Conservation (phyloP, 2,888 invertebrate genomes). For the Scelioninae gen. 2 region DNA sequence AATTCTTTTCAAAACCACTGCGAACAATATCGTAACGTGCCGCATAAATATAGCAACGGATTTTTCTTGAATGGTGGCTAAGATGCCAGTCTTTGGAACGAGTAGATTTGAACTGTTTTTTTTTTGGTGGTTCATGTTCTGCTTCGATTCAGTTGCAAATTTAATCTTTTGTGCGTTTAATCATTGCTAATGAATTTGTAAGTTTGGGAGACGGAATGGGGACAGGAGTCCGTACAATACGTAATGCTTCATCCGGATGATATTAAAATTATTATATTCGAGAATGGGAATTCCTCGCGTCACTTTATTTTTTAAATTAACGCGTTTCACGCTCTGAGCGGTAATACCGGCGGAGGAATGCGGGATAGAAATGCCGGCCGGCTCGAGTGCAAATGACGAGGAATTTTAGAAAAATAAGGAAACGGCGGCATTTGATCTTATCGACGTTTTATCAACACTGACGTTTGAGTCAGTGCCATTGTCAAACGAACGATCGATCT, state of each 20-base stretch:
- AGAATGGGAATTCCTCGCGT: too few relatives aligned
- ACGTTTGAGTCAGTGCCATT: too few relatives aligned
- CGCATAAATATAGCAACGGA: constrained; percentile 48
- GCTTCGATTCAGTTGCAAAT: constrained; percentile 49
- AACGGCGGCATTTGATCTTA: too few relatives aligned
- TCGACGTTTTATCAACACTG: too few relatives aligned
- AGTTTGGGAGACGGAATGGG: background rate
- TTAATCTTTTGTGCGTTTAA: constrained; percentile 16
- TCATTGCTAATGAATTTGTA: constrained; percentile 31
- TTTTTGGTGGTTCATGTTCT: constrained; percentile 16
- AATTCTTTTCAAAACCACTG: constrained; percentile 52
- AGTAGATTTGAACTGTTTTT: constrained; percentile 22
- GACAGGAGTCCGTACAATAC: background rate
- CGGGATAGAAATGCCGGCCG: too few relatives aligned
- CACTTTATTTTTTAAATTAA: background rate
- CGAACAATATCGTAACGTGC: constrained; percentile 55
- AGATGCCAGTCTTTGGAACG: constrained; percentile 7
- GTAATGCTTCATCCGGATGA: background rate
- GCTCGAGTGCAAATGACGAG: too few relatives aligned
- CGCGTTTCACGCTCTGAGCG: too few relatives aligned
- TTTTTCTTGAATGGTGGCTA: constrained; percentile 31
- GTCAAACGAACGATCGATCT: too few relatives aligned
- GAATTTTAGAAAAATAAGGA: too few relatives aligned
- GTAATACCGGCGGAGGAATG: too few relatives aligned
- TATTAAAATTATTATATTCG: constrained; percentile 3